Evolutionary conservation across 1,140 invertebrate genomes (phyloP).

Genomic region (Bemisia tabaci): DNA sequence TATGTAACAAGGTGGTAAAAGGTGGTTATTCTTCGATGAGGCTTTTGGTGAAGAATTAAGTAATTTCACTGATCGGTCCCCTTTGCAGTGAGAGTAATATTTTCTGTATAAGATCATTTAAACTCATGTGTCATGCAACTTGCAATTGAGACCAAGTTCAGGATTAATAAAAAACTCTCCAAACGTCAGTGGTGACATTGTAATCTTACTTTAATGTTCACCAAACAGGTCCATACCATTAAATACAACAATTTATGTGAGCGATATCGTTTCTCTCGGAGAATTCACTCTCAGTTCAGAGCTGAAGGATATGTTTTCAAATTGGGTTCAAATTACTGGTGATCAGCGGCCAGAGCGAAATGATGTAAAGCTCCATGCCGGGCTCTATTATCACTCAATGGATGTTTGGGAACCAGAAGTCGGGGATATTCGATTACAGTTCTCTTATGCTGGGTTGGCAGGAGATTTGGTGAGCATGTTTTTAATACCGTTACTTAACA

Average conservation of each 20-base stretch:
- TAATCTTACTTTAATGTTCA: too few species aligned
- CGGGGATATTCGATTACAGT: slow-evolving; percentile 67
- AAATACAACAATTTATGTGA: slow-evolving; percentile 35
- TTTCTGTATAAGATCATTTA: too few species aligned
- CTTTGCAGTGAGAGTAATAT: too few species aligned
- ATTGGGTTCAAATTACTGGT: slow-evolving; percentile 64
- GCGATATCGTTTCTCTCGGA: slow-evolving; percentile 40
- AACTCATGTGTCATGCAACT: too few species aligned
- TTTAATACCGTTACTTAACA: slow-evolving; percentile 49
- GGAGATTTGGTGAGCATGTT: slow-evolving; percentile 60
- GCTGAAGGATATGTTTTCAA: slow-evolving; percentile 58
- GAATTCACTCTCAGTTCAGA: slow-evolving; percentile 38
- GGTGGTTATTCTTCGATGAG: too few species aligned
- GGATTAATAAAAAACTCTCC: too few species aligned
- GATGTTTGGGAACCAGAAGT: slow-evolving; percentile 72
- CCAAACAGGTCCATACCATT: slow-evolving; percentile 33
- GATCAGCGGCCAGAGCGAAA: slow-evolving; percentile 63
- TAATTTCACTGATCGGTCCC: too few species aligned
- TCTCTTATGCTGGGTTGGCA: slow-evolving; percentile 64
- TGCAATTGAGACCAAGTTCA: too few species aligned
- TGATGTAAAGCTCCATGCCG: slow-evolving; percentile 72
- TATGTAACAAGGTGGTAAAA: too few species aligned
- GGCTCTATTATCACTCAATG: slow-evolving; percentile 66
- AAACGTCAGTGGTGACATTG: too few species aligned
- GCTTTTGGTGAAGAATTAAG: too few species aligned